Conservation (phyloP, 2,113 vertebrate species). For the Paracanthobrama guichenoti region DNA sequence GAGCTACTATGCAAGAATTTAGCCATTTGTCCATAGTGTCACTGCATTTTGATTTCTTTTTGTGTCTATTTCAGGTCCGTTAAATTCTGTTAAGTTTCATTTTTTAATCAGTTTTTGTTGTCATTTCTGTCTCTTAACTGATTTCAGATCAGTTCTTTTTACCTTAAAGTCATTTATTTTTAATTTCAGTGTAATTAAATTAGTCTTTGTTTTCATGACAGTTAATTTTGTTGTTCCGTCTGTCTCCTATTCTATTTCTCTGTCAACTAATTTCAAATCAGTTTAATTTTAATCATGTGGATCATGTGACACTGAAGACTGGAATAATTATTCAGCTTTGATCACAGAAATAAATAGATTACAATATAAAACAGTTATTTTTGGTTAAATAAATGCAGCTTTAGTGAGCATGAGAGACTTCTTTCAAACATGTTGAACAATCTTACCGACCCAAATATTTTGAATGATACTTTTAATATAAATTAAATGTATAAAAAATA, state of each 20-base stretch:
- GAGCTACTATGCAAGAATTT: conserved; percentile 36
- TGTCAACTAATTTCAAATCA: not conserved
- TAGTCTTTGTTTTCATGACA: not conserved
- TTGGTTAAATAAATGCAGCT: not conserved
- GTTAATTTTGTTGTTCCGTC: not conserved
- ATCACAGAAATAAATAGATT: not conserved
- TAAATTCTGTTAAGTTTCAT: not conserved
- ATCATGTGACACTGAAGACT: not conserved
- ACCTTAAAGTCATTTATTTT: not conserved
- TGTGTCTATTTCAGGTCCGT: not conserved
- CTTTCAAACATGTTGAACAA: not conserved
- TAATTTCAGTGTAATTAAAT: not conserved
- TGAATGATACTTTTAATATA: not conserved
- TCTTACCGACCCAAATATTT: not conserved
- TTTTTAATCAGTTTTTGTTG: not conserved
- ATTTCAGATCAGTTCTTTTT: not conserved
- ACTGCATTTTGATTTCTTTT: conserved; percentile 25
- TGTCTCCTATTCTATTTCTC: not conserved
- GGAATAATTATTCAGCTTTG: not conserved
- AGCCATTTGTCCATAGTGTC: conserved; percentile 17
- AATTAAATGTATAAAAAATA: not conserved
- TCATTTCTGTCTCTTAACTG: not conserved
- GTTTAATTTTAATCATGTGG: not conserved
- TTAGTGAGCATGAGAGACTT: not conserved
- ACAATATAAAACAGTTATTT: not conserved